Percentiles rank a stretch among this genome's conserved stretches.
Conservation (phyloP, 2,113 vertebrate species). For the Motacilla tschutschensis region DNA sequence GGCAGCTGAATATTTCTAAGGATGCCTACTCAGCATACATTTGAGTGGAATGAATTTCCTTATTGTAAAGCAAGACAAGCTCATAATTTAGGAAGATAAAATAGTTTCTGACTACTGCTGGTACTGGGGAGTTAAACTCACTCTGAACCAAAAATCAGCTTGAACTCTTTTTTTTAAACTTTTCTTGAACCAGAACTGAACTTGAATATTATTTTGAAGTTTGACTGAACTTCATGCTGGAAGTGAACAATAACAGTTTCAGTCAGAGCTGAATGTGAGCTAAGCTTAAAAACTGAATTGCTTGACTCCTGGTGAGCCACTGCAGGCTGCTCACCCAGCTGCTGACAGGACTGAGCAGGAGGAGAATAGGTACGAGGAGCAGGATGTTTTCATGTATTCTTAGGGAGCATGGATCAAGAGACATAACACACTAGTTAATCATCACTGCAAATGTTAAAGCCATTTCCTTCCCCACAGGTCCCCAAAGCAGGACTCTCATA, state of each 20-base stretch:
- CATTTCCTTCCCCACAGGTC: conserved; percentile 41
- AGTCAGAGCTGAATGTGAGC: not conserved
- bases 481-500: not conserved
- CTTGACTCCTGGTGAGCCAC: conserved; percentile 8
- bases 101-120: not conserved
- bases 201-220: conserved; percentile 7
- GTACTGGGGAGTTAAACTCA: conserved; percentile 1
- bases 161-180: not conserved
- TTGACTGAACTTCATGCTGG: conserved; percentile 14
- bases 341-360: not conserved
- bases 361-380: conserved; percentile 3
- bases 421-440: conserved; percentile 27
- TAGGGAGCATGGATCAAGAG: conserved; percentile 27
- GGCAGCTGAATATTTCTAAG: not conserved
- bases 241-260: conserved; percentile 34
- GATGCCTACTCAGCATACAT: conserved; percentile 7
- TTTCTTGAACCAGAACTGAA: conserved; percentile 44
- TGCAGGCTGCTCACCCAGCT: not conserved
- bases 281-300: not conserved
- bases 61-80: not conserved
- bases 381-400: conserved; percentile 23
- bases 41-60: conserved; percentile 16
- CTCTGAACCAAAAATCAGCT: not conserved
- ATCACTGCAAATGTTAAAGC: conserved; percentile 44
- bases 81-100: conserved; percentile 2